phyloP scores from a whole-genome alignment of 2,888 invertebrate genomes.

The Epiblema foenella region DNA sequence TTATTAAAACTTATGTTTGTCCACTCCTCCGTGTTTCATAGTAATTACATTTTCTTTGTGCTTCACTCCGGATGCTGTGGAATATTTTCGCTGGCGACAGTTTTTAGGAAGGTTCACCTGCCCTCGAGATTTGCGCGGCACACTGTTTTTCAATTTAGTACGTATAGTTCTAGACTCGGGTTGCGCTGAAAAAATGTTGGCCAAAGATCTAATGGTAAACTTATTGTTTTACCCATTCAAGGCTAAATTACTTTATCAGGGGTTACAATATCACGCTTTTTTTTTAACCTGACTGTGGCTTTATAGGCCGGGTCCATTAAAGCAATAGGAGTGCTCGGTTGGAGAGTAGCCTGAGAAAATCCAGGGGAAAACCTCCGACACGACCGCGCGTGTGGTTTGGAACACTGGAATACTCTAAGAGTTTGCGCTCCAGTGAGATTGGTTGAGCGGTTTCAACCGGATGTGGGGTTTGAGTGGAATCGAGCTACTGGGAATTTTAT shows the following conservation, averaged over 20 bases:
- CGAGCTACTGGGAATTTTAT: no score
- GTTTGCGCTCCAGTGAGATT: no score
- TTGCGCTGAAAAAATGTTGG: neutral
- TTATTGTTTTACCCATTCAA: neutral
- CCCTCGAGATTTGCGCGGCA: slow-evolving; percentile 7
- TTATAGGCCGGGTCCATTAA: no score
- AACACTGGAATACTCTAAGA: no score
- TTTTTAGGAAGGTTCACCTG: slow-evolving; percentile 34
- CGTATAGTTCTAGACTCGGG: neutral
- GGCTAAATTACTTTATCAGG: neutral
- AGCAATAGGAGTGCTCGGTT: no score
- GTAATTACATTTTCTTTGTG: slow-evolving; percentile 63
- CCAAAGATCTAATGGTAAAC: neutral
- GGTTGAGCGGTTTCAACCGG: no score
- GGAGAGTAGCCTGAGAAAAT: no score
- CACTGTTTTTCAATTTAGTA: slow-evolving; percentile 12
- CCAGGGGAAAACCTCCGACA: no score
- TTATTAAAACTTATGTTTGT: slow-evolving; percentile 54
- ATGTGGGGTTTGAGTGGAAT: no score
- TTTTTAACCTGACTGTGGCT: no score
- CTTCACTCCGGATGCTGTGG: slow-evolving; percentile 35
- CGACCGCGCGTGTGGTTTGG: no score
- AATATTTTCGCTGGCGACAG: slow-evolving; percentile 34
- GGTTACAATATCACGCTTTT: no score
- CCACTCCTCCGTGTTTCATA: slow-evolving; percentile 53